phyloP scores from a whole-genome alignment of 2,113 vertebrate species.

The Connochaetes taurinus region DNA sequence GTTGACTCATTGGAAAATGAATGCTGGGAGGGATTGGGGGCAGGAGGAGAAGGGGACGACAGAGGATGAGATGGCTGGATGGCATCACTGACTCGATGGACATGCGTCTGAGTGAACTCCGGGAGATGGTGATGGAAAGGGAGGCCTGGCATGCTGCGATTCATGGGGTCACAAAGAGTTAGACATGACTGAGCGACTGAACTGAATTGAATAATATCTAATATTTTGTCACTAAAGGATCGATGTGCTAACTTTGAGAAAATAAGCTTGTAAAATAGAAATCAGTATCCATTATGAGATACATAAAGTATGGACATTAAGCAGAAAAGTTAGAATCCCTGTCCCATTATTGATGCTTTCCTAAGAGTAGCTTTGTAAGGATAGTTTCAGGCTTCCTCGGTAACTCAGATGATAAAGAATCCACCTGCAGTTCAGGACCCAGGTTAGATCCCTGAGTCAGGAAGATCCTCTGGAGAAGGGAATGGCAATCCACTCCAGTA shows the following conservation, averaged over 20 bases:
- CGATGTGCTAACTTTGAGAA: background rate
- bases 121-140: too few relatives aligned
- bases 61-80: too few relatives aligned
- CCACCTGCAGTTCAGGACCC: background rate
- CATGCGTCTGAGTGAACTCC: too few relatives aligned
- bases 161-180: too few relatives aligned
- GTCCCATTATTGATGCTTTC: background rate
- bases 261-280: background rate
- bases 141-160: too few relatives aligned
- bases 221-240: background rate
- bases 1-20: too few relatives aligned
- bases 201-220: background rate
- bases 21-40: too few relatives aligned
- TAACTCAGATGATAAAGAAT: background rate
- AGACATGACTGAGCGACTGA: too few relatives aligned
- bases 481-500: background rate
- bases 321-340: background rate
- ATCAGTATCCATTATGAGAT: background rate
- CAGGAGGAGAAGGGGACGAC: too few relatives aligned
- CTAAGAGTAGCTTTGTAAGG: background rate
- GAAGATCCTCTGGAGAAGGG: background rate
- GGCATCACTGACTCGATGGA: too few relatives aligned
- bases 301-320: background rate
- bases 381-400: background rate
- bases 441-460: background rate